These are phyloP conservation scores for Petrosia ficiformis DNA, from an alignment of 37 sponge, comb jelly and placozoan species.

Conservation along the genomic window DNA sequence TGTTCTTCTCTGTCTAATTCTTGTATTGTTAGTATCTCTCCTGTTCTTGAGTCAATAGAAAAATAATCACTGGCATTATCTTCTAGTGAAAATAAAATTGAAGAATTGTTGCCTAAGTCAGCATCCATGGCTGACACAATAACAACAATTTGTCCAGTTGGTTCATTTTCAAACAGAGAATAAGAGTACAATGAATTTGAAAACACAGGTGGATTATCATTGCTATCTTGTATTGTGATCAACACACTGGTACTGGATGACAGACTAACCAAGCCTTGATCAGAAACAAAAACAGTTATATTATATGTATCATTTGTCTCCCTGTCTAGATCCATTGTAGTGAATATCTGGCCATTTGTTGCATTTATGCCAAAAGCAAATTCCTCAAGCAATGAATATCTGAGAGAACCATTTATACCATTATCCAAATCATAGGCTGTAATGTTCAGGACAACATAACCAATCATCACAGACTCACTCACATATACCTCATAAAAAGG, in stretches of 20 bases:
- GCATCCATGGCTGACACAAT: slow-evolving; percentile 44
- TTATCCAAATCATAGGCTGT: slow-evolving; percentile 49
- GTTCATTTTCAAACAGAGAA: slow-evolving; percentile 24
- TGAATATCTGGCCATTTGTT: slow-evolving; percentile 21
- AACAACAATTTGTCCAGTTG: slow-evolving; percentile 1
- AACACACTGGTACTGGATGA: slow-evolving; percentile 16
- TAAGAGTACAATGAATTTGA: slow-evolving; percentile 10
- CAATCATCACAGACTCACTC: slow-evolving; percentile 13
- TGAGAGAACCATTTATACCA: slow-evolving; percentile 8
- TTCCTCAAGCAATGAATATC: neutral
- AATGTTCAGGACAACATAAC: slow-evolving; percentile 27
- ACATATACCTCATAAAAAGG: slow-evolving; percentile 7
- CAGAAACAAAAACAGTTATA: slow-evolving; percentile 36
- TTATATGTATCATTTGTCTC: slow-evolving; percentile 22
- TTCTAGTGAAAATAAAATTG: slow-evolving; percentile 29
- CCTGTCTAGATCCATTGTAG: slow-evolving; percentile 27
- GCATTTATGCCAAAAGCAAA: slow-evolving; percentile 31
- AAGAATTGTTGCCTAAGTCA: slow-evolving; percentile 48
- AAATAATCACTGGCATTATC: slow-evolving; percentile 35
- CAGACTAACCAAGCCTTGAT: slow-evolving; percentile 42
- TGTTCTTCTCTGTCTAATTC: slow-evolving; percentile 47
- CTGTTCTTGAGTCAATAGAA: slow-evolving; percentile 23
- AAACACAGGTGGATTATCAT: slow-evolving; percentile 64
- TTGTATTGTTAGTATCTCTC: slow-evolving; percentile 23
- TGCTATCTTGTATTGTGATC: slow-evolving; percentile 38